Percentiles rank a stretch among this genome's conserved stretches.
phyloP scores from a whole-genome alignment of 2,888 invertebrate species.

The Coelinius sp. region DNA sequence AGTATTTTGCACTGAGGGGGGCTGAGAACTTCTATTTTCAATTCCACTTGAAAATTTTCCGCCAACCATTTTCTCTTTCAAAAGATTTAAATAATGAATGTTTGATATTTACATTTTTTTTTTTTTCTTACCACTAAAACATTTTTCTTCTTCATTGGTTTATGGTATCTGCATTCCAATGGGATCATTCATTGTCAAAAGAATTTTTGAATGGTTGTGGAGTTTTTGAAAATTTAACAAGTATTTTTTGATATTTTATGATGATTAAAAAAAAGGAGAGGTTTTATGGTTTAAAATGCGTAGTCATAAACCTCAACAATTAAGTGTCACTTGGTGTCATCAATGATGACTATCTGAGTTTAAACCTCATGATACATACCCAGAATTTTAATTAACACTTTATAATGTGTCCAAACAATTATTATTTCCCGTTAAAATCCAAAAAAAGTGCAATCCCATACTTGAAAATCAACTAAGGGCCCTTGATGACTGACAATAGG shows the following conservation, averaged over 20 bases:
- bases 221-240: neutral
- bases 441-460: constrained; percentile 29
- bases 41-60: constrained; percentile 22
- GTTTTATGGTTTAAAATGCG: neutral
- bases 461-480: constrained; percentile 25
- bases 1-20: constrained; percentile 26
- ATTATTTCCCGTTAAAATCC: constrained; percentile 9
- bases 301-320: neutral
- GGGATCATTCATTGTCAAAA: neutral
- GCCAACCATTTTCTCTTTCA: constrained; percentile 35
- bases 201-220: neutral
- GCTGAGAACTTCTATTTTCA: constrained; percentile 31
- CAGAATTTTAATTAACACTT: neutral
- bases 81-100: constrained; percentile 43
- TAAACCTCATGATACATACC: neutral
- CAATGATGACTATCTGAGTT: neutral
- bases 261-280: neutral
- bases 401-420: neutral
- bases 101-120: neutral
- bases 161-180: constrained; percentile 48
- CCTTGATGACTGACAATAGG: constrained; percentile 31
- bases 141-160: constrained; percentile 33
- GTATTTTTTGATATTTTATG: neutral
- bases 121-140: neutral
- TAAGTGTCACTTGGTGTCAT: neutral